Evolutionary conservation across 2,113 vertebrate genomes (phyloP), one percentile per base, ranked within the genome.

Genomic region (Epinephelus lanceolatus): DNA sequence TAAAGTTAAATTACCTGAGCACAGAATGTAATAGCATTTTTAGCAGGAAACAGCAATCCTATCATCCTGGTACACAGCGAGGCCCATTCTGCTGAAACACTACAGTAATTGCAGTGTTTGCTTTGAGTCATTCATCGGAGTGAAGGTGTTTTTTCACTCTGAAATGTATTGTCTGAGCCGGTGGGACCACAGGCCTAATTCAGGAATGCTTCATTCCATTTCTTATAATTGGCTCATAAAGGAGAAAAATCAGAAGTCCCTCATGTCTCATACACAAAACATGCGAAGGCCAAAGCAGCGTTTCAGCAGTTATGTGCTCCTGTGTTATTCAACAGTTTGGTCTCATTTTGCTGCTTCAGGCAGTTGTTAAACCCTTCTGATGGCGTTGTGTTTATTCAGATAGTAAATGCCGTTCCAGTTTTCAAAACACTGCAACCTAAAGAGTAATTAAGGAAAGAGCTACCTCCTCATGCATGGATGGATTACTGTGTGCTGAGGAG

Each of bases 1-100:
- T 49, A 55, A 86, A 84, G 69, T 67, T 61, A 82, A 81, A 89
- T 78, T 81, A 88, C 77, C 83, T 83, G 68, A 71, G 83, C 76
- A 15, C 60, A 66, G 72, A 83, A 56, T 55, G 70, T 72, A 80
- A 86, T 81, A 56, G 69, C 61, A 57, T 89, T 73, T 70, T 78
- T 53, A 88, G 62, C 73, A 69, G 55, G 62, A 70, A 76, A 78
- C 76, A 75, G 74, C 77, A 77, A 70, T 83, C 23, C 23, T 21
- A 52, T 19, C 55, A 40, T 18, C 6, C 37, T 17, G 42, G n/a
- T 18, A 49, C 40, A 73, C 65, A 67, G 60, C 5, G 15, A 45
- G 55, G 84, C 2, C 15, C 72, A 83, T 56, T 57, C 47, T 47
- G 71, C 71, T 47, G 73, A 60, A 85, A 71, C 57, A 33, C 30